phyloP scores from a whole-genome alignment of 53 echinoderm and acorn worm species.

The Astropecten irregularis region DNA sequence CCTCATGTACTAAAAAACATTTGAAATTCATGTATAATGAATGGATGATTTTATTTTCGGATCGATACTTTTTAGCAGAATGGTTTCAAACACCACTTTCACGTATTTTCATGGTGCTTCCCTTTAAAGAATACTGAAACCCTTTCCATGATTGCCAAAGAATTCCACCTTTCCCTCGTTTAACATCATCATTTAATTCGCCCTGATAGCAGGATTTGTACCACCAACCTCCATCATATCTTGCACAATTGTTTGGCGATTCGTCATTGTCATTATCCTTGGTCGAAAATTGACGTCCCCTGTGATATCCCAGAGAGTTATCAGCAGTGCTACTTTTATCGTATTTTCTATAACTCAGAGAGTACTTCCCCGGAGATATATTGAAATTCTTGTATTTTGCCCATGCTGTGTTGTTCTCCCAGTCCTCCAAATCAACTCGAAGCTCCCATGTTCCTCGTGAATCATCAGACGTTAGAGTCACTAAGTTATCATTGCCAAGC shows the following conservation, averaged over 20 bases:
- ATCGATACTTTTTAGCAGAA: no score
- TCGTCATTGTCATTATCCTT: neutral
- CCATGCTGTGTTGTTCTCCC: no score
- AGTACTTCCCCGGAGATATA: neutral
- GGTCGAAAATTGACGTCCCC: neutral
- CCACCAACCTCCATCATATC: neutral
- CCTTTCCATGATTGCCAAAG: neutral
- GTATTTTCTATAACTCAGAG: neutral
- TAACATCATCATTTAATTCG: conserved; percentile 3
- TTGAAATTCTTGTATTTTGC: no score
- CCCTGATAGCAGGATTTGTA: neutral
- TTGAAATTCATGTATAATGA: no score
- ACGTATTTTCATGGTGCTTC: neutral
- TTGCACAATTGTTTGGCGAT: neutral
- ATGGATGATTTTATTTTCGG: no score
- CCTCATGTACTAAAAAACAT: no score
- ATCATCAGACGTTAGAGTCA: no score
- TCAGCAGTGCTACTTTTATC: neutral
- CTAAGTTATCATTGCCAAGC: no score
- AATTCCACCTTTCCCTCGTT: neutral
- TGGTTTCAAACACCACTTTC: no score
- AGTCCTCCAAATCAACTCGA: no score
- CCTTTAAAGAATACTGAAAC: neutral
- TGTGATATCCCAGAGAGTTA: neutral
- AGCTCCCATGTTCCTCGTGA: no score